phyloP scores from a whole-genome alignment of 2,888 invertebrate species.

The Pterostichus madidus region DNA sequence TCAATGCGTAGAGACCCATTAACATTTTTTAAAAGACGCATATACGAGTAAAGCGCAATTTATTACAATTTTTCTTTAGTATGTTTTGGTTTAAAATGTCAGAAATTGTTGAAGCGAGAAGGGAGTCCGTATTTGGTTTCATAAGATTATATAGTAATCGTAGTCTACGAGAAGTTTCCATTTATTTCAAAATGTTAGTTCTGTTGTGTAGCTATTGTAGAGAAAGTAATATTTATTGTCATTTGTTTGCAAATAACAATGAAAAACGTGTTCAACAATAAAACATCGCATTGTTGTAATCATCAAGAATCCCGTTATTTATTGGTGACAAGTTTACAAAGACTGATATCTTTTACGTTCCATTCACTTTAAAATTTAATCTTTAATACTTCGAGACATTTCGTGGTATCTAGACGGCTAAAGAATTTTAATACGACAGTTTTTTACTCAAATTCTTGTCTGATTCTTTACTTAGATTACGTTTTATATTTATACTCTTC shows the following conservation, averaged over 20 bases:
- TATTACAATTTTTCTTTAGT: background rate
- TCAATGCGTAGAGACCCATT: too few relatives aligned
- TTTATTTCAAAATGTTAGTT: background rate
- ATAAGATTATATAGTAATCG: too few relatives aligned
- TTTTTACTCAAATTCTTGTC: conserved; percentile 12
- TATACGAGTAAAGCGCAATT: background rate
- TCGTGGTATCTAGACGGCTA: conserved; percentile 14
- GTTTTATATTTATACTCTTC: conserved; percentile 1
- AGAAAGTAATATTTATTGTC: conserved; percentile 48
- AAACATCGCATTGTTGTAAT: conserved; percentile 32
- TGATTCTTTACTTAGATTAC: conserved; percentile 32
- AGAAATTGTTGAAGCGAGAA: background rate
- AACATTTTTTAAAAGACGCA: background rate
- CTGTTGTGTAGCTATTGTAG: background rate
- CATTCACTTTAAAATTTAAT: conserved; percentile 26
- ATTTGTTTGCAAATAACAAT: conserved; percentile 36
- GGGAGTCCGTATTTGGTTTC: background rate
- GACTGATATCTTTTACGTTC: conserved; percentile 30
- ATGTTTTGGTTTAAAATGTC: background rate
- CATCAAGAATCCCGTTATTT: conserved; percentile 38
- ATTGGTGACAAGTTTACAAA: conserved; percentile 22
- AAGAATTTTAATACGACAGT: conserved; percentile 44
- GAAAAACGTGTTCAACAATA: conserved; percentile 40
- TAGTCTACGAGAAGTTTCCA: background rate
- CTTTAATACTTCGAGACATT: conserved; percentile 39